These are phyloP conservation scores for Fulmarus glacialis DNA, from an alignment of 2,113 vertebrate species.

Conservation along the genomic window DNA sequence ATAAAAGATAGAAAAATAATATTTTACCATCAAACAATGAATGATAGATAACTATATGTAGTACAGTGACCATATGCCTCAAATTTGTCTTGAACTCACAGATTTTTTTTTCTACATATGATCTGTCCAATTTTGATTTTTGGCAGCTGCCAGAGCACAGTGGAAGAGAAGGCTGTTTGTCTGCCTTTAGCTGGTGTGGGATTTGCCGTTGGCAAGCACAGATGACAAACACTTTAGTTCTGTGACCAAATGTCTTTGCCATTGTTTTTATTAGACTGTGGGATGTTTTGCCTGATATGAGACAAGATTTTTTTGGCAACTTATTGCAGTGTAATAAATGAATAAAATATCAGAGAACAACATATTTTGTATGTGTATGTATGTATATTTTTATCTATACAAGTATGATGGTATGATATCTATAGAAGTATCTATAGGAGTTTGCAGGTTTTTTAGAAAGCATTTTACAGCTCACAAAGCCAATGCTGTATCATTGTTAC, in stretches of 20 bases:
- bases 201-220: conserved; percentile 54
- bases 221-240: conserved; percentile 1
- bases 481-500: background rate
- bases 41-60: background rate
- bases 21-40: background rate
- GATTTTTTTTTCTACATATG: background rate
- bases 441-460: background rate
- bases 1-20: background rate
- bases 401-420: too few relatives aligned
- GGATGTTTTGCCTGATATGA: conserved; percentile 26
- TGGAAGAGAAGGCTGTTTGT: conserved; percentile 24
- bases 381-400: background rate
- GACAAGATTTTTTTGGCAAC: background rate
- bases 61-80: background rate
- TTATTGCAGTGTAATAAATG: background rate
- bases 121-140: conserved; percentile 25
- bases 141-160: conserved; percentile 7
- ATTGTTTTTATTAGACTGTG: conserved; percentile 39
- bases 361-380: background rate
- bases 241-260: conserved; percentile 14
- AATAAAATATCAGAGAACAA: background rate
- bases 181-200: conserved; percentile 40
- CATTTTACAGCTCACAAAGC: background rate
- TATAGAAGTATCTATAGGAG: too few relatives aligned
- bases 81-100: conserved; percentile 1